Conservation (phyloP, 2,113 vertebrate species). For the Corythaeola cristata region DNA sequence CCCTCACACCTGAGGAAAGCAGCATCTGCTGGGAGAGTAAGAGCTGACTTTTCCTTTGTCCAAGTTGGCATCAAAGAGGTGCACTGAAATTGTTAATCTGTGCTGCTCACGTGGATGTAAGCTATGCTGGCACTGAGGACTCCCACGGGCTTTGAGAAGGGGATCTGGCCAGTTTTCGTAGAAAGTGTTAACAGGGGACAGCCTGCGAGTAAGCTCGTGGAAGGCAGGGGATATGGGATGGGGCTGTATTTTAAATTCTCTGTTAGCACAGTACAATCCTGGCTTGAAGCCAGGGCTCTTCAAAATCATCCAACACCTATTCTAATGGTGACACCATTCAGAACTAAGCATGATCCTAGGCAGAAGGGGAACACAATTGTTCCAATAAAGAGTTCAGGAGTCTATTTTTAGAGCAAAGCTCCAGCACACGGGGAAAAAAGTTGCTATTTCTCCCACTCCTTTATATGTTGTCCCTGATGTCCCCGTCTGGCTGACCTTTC, state of each 20-base stretch:
- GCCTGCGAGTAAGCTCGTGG: not conserved
- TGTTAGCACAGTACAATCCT: not conserved
- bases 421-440: not conserved
- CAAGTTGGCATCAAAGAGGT: not conserved
- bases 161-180: not conserved
- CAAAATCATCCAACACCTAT: not conserved
- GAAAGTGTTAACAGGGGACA: not conserved
- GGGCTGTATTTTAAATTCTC: not conserved
- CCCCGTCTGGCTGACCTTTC: conserved; percentile 27
- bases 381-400: not conserved
- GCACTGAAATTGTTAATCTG: not conserved
- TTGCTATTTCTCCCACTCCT: not conserved
- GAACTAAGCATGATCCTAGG: not conserved
- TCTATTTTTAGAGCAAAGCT: conserved; percentile 6
- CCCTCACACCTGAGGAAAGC: not conserved
- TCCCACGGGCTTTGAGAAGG: not conserved
- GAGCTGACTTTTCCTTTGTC: not conserved
- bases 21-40: not conserved
- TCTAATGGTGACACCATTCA: not conserved
- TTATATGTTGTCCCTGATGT: not conserved
- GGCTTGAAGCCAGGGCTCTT: not conserved
- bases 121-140: not conserved
- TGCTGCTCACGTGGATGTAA: not conserved
- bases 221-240: not conserved
- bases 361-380: not conserved